Evolutionary conservation across 2,888 invertebrate genomes (phyloP), one percentile per base, ranked within the genome.

Genomic region (Xestoiulus laeticollis): DNA sequence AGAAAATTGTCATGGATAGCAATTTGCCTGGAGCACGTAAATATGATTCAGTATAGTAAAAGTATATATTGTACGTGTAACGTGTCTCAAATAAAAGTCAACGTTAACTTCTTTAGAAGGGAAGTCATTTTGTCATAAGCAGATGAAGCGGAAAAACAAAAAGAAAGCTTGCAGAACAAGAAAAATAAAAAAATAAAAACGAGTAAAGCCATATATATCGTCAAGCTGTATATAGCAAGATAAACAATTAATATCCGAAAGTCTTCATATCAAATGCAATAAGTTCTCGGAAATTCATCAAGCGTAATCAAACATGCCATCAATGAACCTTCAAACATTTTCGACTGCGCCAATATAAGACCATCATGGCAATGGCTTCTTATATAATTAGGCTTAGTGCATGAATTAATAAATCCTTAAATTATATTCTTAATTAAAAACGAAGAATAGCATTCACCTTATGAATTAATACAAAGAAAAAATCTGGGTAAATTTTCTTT

Each of bases 271-370:
- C 30, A 78, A 78, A 78, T 30, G 30, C 78, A 78, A 78, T 78
- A 78, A 2, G 78, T 78, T 78, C 30, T 78, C 26, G 30, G 78
- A 78, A 78, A 30, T 78, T 26, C 30, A 78, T 78, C 78, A 30
- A 78, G 78, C 78, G 78, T 78, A 78, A 78, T 78, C 78, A 78
- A 78, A 78, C 30, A 78, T 12, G 78, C 30, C 78, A 78, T 30
- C 78, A 22, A 78, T 78, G 30, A 16, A 1, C 78, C 30, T 30
- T 14, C 78, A 22, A 30, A 78, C 8, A 30, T 78, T 59, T 68
- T 48, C 5, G 68, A 5, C 78, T 1, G 30, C 5, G 14, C 22
- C 30, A 30, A 78, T 26, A 68, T 5, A 68, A 19, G 19, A n/a
- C 12, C 6, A 30, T 30, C 1, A 26, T 26, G 78, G 78, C 26